phyloP scores from a whole-genome alignment of 2,888 invertebrate genomes.

The Temnothorax ravouxi region DNA sequence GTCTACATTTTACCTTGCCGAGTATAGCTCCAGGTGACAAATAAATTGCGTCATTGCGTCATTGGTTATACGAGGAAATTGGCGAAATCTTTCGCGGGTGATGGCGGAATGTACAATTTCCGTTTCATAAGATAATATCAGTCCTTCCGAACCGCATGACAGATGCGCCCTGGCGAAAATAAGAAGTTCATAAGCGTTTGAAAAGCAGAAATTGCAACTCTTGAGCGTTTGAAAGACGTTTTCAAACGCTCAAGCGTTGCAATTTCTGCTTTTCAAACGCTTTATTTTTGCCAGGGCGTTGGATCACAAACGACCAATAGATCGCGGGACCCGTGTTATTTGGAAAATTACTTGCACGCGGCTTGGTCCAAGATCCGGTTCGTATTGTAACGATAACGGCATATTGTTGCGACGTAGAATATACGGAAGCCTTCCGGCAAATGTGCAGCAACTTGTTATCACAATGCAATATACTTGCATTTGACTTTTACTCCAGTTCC shows the following conservation, averaged over 20 bases:
- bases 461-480: conserved; percentile 4
- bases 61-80: conserved; percentile 20
- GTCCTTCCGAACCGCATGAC: conserved; percentile 24
- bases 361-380: not conserved
- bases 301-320: conserved; percentile 20
- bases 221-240: too few species aligned
- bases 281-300: too few species aligned
- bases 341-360: conserved; percentile 24
- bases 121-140: conserved; percentile 33
- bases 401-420: conserved; percentile 29
- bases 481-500: not conserved
- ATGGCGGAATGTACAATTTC: conserved; percentile 29
- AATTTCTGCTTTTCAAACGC: too few species aligned
- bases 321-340: conserved; percentile 32
- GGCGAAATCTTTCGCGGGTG: conserved; percentile 21
- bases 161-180: too few species aligned
- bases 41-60: conserved; percentile 45
- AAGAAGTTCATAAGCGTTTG: too few species aligned
- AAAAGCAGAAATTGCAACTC: too few species aligned
- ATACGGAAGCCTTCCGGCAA: conserved; percentile 27
- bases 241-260: too few species aligned
- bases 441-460: not conserved
- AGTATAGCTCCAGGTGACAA: conserved; percentile 35
- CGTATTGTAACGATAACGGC: conserved; percentile 18
- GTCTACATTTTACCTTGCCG: not conserved